Evolutionary conservation across 1,140 invertebrate species (phyloP), one percentile per base, ranked within the genome.

Genomic region (Drosophila ironensis): DNA sequence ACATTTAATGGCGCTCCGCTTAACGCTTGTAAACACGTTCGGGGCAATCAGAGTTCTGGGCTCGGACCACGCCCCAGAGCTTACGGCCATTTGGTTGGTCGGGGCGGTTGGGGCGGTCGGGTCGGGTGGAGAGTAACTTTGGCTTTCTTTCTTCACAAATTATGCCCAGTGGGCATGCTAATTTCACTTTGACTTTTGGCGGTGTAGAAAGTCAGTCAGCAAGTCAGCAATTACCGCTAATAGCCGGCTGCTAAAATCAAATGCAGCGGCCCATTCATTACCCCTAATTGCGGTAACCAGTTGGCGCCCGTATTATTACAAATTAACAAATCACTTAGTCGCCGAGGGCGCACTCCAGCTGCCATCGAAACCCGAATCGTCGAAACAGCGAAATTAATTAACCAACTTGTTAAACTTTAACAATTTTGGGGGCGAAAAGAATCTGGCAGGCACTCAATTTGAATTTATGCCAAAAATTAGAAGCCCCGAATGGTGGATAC

Each of bases 1-100:
- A 86, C 78, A 78, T 80, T 84, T 84, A 84, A 84, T 86, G 80
- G 70, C 14, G 38, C 64, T 54, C 66, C 78, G 78, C 80, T 84
- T 86, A 86, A 86, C 80, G 78, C 78, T 84, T 84, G 78, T 84
- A 86, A 84, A 84, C 78, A 84, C 80, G 74, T 78, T 16, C 30
- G 50, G 59, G 70, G 47, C 51, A 82, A 81, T 81, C 71, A 44
- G 30, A 60, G 57, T 40, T 11, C 37, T 40, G 48, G 50, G 57
- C 38, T 11, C 37, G 45, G 48, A 54, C 48, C 73, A 61, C 61
- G 74, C 68, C 56, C 45, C 41, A 42, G 37, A 0, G 25, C 20
- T n/a, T n/a, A n/a, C n/a, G n/a, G n/a, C n/a, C n/a, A n/a, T n/a
- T n/a, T n/a, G n/a, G n/a, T n/a, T n/a, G n/a, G n/a, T n/a, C n/a